Evolutionary conservation across 2,113 vertebrate species (phyloP), one percentile per base, ranked within the genome.

Genomic region (Pseudonaja textilis): DNA sequence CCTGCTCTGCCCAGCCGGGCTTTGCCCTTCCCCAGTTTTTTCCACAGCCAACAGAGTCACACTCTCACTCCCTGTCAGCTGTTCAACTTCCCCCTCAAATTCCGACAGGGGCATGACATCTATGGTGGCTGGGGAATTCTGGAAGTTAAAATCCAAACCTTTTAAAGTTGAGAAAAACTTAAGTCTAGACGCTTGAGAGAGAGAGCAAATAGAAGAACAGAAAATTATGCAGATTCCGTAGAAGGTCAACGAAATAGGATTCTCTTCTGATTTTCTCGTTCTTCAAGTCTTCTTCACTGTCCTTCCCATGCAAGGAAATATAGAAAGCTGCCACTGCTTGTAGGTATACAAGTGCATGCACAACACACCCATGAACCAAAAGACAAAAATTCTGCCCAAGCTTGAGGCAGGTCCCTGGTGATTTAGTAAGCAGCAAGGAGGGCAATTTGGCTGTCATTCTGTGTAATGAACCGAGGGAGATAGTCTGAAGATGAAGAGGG

Each of bases 401-500:
- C 90, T 61, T 54, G 64, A 90, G 90, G 90, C 64, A 61, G 87
- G 45, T 85, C 90, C 54, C 45, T 89, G 42, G 87, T 91, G n/a
- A 59, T 89, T 89, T 89, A 91, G 64, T 39, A 89, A 55, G 47
- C 57, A 91, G 54, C 20, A 50, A 85, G 42, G 90, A 91, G 10
- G 90, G 91, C 89, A 93, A 85, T 93, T 93, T 93, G 86, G 69
- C 87, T 91, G 93, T 89, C 86, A 85, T 89, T 85, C 69, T 74
- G 61, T 50, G 64, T 91, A 88, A 91, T 93, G 64, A 91, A 89
- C 45, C n/a, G 87, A 61, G 54, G 54, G 90, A 89, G 90, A 61
- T 59, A 89, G 87, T 93, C 87, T 93, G 86, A 85, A 85, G 93
- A 91, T 91, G 90, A 61, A 88, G 64, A 11, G 9, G n/a, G 6